These are phyloP conservation scores for Oxyscelio sp. DNA, from an alignment of 2,888 invertebrate genomes.

Conservation along the genomic window DNA sequence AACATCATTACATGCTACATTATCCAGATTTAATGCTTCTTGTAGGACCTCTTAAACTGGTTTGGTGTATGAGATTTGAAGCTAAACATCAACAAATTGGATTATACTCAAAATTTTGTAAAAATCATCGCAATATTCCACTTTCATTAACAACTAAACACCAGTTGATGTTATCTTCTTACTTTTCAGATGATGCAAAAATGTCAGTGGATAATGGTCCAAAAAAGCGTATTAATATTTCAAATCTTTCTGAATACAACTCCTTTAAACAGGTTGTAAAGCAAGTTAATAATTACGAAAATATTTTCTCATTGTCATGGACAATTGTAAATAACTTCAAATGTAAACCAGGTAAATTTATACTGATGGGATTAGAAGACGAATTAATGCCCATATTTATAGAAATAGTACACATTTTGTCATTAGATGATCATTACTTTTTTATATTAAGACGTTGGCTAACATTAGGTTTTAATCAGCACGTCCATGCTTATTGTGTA, in stretches of 20 bases:
- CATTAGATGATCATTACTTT: not conserved
- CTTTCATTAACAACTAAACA: not conserved
- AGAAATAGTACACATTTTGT: not conserved
- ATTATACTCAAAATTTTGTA: not conserved
- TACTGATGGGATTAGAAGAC: not conserved
- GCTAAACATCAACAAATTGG: conserved; percentile 10
- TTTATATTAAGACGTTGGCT: not conserved
- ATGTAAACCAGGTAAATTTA: not conserved
- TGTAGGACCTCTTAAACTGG: conserved; percentile 19
- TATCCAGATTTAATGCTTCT: conserved; percentile 17
- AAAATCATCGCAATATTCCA: not conserved
- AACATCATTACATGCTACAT: conserved; percentile 35
- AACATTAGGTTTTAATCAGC: not conserved
- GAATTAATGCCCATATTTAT: not conserved
- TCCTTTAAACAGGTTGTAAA: too few species aligned
- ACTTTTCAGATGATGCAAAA: not conserved
- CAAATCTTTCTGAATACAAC: too few species aligned
- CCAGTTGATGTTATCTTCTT: not conserved
- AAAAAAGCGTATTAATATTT: too few species aligned
- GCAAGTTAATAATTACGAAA: too few species aligned
- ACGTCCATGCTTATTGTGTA: not conserved
- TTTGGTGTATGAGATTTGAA: conserved; percentile 3
- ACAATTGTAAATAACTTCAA: not conserved
- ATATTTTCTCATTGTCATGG: not conserved
- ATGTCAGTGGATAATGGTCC: too few species aligned